Percentiles rank a stretch among this genome's conserved stretches.
These are phyloP conservation scores for Ochotona curzoniae DNA, from an alignment of 2,113 vertebrate species.

Conservation along the genomic window DNA sequence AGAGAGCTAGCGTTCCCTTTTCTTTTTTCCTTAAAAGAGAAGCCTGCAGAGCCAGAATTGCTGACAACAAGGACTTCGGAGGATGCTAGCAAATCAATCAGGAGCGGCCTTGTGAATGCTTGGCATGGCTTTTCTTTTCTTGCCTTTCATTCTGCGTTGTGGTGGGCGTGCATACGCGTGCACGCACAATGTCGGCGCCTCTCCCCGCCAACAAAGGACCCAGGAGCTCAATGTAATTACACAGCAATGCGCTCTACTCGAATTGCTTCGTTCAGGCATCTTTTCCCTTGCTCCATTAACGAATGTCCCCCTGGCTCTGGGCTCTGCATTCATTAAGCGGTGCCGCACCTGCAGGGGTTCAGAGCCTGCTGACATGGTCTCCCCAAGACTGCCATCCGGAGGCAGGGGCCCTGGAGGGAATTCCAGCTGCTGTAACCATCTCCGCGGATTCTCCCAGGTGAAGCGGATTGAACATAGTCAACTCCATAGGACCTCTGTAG, in stretches of 20 bases:
- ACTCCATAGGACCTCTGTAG: constrained; percentile 79
- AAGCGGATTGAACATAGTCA: constrained; percentile 63
- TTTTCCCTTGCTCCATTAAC: constrained; percentile 63
- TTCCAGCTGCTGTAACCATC: constrained; percentile 27
- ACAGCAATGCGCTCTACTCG: neutral
- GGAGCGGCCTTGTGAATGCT: constrained; percentile 35
- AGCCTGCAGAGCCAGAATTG: constrained; percentile 6
- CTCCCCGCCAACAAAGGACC: constrained; percentile 24
- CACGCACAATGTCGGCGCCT: neutral
- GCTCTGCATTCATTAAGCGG: constrained; percentile 17
- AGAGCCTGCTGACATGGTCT: constrained; percentile 6
- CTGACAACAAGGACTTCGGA: constrained; percentile 54
- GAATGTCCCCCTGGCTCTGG: constrained; percentile 4
- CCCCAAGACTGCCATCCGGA: neutral
- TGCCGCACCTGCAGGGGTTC: neutral
- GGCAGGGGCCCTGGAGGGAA: constrained; percentile 46
- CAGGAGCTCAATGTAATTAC: neutral
- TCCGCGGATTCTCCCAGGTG: constrained; percentile 58
- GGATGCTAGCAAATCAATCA: constrained; percentile 53
- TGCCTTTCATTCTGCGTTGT: constrained; percentile 31
- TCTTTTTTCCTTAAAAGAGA: constrained; percentile 15
- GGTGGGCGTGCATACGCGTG: neutral
- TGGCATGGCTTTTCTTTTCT: constrained; percentile 35
- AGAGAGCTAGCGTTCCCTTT: neutral
- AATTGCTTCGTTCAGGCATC: neutral